Percentiles rank a stretch among this genome's conserved stretches.
Evolutionary conservation across 2,888 invertebrate genomes (phyloP).

Genomic region (Chaitophorus viminalis): DNA sequence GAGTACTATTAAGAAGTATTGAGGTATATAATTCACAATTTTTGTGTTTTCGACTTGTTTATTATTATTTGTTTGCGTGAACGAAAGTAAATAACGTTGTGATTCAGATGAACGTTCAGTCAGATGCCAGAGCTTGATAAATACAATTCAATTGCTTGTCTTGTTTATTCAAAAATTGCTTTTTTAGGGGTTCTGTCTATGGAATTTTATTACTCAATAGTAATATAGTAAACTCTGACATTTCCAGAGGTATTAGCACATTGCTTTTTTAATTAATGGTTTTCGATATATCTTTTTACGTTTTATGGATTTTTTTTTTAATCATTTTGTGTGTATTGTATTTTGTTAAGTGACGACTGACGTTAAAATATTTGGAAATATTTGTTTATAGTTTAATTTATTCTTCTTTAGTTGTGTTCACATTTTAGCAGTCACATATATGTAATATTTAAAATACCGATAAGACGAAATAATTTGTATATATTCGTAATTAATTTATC

Average conservation of each 20-base stretch:
- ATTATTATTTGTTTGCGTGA: background rate
- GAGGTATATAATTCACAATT: background rate
- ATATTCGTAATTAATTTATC: no score
- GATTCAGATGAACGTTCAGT: background rate
- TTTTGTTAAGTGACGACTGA: background rate
- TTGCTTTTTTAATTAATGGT: conserved; percentile 26
- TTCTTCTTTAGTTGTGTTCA: no score
- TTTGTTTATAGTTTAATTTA: conserved; percentile 7
- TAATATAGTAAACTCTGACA: background rate
- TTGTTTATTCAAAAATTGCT: conserved; percentile 30
- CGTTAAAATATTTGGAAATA: conserved; percentile 1
- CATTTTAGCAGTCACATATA: no score
- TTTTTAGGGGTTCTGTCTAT: background rate
- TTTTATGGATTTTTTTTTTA: conserved; percentile 8
- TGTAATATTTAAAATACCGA: no score
- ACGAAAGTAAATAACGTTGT: background rate
- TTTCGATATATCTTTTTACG: background rate
- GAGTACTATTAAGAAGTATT: background rate
- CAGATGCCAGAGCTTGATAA: background rate
- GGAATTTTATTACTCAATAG: conserved; percentile 13
- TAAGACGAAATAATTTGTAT: no score
- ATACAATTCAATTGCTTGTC: conserved; percentile 13
- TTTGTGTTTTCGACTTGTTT: background rate
- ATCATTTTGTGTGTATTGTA: background rate
- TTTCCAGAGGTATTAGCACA: background rate